These are phyloP conservation scores for Pogonocichla stellata DNA, from an alignment of 2,113 vertebrate species.

Conservation along the genomic window DNA sequence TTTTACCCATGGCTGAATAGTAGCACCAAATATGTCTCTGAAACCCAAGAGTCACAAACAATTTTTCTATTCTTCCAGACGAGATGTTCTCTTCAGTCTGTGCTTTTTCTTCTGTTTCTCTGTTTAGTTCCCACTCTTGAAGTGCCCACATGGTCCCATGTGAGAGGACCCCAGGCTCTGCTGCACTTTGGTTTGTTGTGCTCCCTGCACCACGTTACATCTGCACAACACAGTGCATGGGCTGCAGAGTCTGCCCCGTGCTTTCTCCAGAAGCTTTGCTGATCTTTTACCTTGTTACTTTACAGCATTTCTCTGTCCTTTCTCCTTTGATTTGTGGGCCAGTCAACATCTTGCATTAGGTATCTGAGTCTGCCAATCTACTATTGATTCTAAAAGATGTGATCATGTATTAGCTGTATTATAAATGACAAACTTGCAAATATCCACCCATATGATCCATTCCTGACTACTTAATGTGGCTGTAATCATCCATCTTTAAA, in stretches of 20 bases:
- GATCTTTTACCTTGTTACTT: background rate
- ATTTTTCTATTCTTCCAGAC: background rate
- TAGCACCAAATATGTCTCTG: background rate
- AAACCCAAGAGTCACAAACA: background rate
- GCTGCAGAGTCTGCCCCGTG: background rate
- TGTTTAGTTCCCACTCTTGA: background rate
- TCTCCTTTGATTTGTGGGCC: background rate
- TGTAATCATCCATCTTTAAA: background rate
- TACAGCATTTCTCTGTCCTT: background rate
- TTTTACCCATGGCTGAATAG: background rate
- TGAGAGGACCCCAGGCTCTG: background rate
- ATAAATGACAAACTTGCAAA: background rate
- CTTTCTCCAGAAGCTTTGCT: background rate
- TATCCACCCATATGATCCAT: background rate
- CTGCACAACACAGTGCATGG: background rate
- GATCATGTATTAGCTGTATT: background rate
- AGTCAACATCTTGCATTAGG: background rate
- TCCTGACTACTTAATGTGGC: background rate
- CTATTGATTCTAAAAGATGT: constrained; percentile 24
- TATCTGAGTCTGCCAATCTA: background rate
- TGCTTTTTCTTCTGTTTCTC: background rate
- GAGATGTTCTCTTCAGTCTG: background rate
- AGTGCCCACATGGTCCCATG: background rate
- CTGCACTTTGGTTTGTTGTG: background rate
- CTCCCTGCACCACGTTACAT: accelerated